These are phyloP conservation scores for Cantharis nigra DNA, from an alignment of 2,888 invertebrate genomes.

Conservation along the genomic window DNA sequence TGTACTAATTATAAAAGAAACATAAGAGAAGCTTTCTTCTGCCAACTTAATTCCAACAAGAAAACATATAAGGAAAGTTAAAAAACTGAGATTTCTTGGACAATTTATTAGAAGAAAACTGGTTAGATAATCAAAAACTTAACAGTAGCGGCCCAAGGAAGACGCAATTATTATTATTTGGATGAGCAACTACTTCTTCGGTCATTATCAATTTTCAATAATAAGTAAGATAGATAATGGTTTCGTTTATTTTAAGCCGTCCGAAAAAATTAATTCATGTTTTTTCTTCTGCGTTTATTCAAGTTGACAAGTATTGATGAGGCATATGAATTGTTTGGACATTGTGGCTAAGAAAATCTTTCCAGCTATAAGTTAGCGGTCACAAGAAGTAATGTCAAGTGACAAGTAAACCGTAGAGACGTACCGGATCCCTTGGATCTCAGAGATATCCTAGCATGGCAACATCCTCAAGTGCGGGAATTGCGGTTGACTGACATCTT, in stretches of 20 bases:
- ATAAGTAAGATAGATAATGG: not conserved
- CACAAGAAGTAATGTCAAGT: constrained; percentile 40
- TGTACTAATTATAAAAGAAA: not conserved
- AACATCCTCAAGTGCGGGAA: constrained; percentile 31
- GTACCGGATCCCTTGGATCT: constrained; percentile 35
- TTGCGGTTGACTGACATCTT: constrained; percentile 52
- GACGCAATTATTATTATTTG: too few species aligned
- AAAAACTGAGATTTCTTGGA: not conserved
- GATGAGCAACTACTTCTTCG: too few species aligned
- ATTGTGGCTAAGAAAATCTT: constrained; percentile 40
- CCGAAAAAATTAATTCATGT: not conserved
- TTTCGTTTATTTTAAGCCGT: not conserved
- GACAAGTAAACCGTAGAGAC: constrained; percentile 45
- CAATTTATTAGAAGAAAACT: not conserved
- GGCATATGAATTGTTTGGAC: constrained; percentile 35
- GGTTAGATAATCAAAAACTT: not conserved
- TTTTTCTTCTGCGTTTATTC: constrained; percentile 16
- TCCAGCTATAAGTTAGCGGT: constrained; percentile 46
- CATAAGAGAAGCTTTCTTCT: not conserved
- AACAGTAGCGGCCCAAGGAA: too few species aligned
- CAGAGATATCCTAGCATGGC: constrained; percentile 29
- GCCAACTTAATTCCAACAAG: not conserved
- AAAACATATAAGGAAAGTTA: not conserved
- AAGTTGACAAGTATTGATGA: constrained; percentile 37
- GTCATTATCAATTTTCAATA: not conserved